Percentiles rank a stretch among this genome's conserved stretches.
These are phyloP conservation scores for Syngnathus acus DNA, from an alignment of 2,797 vertebrate species.

Conservation along the genomic window DNA sequence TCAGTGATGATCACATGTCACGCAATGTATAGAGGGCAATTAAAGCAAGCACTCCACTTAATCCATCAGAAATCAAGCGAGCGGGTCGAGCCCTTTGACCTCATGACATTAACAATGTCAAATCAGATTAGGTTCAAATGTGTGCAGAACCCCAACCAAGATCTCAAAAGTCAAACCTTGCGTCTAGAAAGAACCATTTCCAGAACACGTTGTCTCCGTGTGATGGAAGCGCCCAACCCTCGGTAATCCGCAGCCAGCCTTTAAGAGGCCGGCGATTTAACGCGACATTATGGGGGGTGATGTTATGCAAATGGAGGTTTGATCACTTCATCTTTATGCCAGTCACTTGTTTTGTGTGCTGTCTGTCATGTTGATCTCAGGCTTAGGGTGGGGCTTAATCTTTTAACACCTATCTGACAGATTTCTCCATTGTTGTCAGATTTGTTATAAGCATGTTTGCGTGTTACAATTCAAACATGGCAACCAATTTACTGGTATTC, in stretches of 20 bases:
- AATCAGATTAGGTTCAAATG: constrained; percentile 15
- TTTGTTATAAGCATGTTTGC: constrained; percentile 19
- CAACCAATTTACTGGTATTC: not conserved
- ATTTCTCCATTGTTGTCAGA: constrained; percentile 54
- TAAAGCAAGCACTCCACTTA: constrained; percentile 6
- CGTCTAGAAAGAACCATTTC: constrained; percentile 10
- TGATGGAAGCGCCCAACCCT: constrained; percentile 22
- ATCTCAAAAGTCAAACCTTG: constrained; percentile 28
- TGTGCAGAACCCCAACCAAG: constrained; percentile 6
- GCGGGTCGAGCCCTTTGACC: constrained; percentile 26
- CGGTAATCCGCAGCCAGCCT: constrained; percentile 46
- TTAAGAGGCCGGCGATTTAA: constrained; percentile 45
- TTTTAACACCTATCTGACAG: constrained; percentile 61
- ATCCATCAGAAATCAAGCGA: constrained; percentile 22
- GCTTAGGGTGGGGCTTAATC: constrained; percentile 58
- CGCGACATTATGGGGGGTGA: constrained; percentile 46
- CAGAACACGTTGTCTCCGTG: constrained; percentile 29
- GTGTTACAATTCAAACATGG: constrained; percentile 5
- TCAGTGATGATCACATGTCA: constrained; percentile 2
- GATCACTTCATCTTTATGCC: constrained; percentile 39
- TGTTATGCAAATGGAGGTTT: constrained; percentile 57
- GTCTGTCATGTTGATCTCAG: constrained; percentile 48
- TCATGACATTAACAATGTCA: constrained; percentile 1
- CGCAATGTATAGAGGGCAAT: constrained; percentile 6
- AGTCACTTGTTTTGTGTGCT: constrained; percentile 42